These are phyloP conservation scores for Muscidifurax raptorellus DNA, from an alignment of 1,140 invertebrate genomes.

Conservation along the genomic window DNA sequence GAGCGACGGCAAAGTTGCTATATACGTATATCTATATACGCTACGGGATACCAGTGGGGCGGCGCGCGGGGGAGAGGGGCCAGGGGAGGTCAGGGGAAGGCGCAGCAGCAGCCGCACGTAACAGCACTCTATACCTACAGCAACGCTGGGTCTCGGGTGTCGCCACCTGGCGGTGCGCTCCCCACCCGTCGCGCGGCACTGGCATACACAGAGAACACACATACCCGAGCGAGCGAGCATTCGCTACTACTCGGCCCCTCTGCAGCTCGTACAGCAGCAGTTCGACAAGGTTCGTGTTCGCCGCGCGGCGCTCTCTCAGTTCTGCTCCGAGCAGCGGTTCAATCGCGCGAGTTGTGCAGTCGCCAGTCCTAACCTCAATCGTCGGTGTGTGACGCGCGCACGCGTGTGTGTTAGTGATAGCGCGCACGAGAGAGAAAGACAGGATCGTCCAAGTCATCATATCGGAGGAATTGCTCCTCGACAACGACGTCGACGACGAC, in stretches of 20 bases:
- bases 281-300: slow-evolving; percentile 38
- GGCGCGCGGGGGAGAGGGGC: background rate
- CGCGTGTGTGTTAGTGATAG: slow-evolving; percentile 15
- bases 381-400: background rate
- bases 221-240: slow-evolving; percentile 35
- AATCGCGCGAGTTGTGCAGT: background rate
- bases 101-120: background rate
- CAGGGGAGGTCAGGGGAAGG: background rate
- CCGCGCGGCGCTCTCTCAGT: slow-evolving; percentile 9
- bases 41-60: slow-evolving; percentile 5
- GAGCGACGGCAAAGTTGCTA: slow-evolving; percentile 16
- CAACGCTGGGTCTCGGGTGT: slow-evolving; percentile 60
- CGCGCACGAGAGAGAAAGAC: background rate
- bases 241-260: slow-evolving; percentile 24
- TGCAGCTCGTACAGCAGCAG: slow-evolving; percentile 30
- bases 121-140: slow-evolving; percentile 52
- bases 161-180: slow-evolving; percentile 64
- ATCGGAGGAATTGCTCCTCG: slow-evolving; percentile 13
- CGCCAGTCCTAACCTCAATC: slow-evolving; percentile 33
- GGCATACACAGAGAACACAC: slow-evolving; percentile 51
- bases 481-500: background rate
- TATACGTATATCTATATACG: background rate
- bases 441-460: background rate
- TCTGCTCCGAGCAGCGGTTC: background rate
- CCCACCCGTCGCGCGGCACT: slow-evolving; percentile 61